phyloP scores from a whole-genome alignment of 2,113 vertebrate species.

The Ageneiosus marmoratus region DNA sequence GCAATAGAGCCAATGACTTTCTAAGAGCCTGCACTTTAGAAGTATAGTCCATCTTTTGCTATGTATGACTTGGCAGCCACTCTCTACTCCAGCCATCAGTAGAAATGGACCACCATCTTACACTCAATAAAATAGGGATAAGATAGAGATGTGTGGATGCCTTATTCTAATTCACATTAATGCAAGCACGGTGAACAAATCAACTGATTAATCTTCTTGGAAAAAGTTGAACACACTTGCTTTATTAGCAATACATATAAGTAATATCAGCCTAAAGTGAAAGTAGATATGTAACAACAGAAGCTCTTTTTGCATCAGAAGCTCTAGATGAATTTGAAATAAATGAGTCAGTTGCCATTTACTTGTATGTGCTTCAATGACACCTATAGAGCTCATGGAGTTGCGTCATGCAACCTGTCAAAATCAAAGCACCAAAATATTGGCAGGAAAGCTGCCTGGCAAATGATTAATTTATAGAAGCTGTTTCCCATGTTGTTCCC shows the following conservation, averaged over 20 bases:
- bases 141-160: neutral
- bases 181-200: no score
- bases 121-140: neutral
- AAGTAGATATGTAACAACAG: neutral
- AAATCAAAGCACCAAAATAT: no score
- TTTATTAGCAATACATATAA: conserved; percentile 1
- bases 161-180: neutral
- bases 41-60: neutral
- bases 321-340: no score
- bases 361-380: no score
- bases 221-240: neutral
- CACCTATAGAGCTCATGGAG: no score
- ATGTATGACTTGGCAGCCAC: neutral
- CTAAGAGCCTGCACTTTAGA: neutral
- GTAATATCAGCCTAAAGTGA: neutral
- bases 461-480: no score
- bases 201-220: neutral
- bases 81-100: neutral
- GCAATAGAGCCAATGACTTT: neutral
- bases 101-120: neutral
- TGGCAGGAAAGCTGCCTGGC: no score
- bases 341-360: no score
- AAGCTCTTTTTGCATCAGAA: no score
- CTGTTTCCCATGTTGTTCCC: no score
- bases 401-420: no score